phyloP scores from a whole-genome alignment of 2,113 vertebrate species.

The Ariopsis seemanni region DNA sequence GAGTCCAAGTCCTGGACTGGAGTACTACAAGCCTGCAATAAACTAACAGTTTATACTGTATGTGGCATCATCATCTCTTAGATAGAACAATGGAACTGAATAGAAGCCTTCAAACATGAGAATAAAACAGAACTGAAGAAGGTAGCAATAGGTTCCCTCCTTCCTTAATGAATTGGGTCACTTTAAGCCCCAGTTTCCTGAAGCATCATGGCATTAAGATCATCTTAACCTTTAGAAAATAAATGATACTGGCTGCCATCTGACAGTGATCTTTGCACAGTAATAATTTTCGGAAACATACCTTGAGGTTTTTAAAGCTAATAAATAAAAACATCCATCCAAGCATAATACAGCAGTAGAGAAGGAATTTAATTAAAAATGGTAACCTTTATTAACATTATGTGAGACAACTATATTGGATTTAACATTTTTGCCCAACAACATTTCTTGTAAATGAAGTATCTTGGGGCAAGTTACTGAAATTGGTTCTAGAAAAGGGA shows the following conservation, averaged over 20 bases:
- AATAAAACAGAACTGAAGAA: neutral
- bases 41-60: neutral
- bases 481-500: neutral
- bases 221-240: conserved; percentile 22
- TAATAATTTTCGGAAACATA: neutral
- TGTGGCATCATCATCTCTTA: neutral
- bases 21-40: neutral
- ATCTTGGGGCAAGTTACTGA: neutral
- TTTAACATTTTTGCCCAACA: neutral
- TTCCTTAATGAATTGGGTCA: conserved; percentile 15
- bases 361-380: neutral
- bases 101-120: neutral
- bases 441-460: neutral
- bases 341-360: neutral
- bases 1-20: too few relatives aligned
- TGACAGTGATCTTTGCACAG: neutral
- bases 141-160: neutral
- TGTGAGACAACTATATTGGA: neutral
- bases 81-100: neutral
- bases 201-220: neutral
- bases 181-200: neutral
- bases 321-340: conserved; percentile 4
- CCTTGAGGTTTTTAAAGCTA: neutral
- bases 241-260: neutral
- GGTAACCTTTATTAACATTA: neutral